Percentiles rank a stretch among this genome's conserved stretches.
These are phyloP conservation scores for Neopipo cinnamomea DNA, from an alignment of 2,113 vertebrate species.

Conservation along the genomic window DNA sequence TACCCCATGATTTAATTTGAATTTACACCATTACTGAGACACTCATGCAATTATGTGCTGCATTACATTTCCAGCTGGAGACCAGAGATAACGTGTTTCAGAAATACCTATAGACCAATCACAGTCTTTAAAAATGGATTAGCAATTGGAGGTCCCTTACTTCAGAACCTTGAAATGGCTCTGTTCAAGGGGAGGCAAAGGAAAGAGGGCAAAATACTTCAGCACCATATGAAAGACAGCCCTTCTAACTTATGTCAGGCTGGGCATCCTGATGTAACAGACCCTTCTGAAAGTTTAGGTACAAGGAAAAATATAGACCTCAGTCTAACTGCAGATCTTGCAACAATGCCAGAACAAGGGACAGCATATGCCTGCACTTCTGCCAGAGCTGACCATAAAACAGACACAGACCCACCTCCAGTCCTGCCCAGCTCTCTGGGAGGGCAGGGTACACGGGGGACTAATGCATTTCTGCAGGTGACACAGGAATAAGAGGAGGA, in stretches of 20 bases:
- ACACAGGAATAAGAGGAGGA: background rate
- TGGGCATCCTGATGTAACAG: background rate
- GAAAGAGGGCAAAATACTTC: background rate
- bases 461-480: background rate
- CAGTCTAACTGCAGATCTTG: background rate
- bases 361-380: accelerated
- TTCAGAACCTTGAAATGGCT: background rate
- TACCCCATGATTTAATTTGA: conserved; percentile 27
- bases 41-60: conserved; percentile 18
- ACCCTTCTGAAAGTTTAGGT: background rate
- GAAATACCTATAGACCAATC: background rate
- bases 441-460: background rate
- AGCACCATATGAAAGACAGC: background rate
- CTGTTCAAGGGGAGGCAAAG: background rate
- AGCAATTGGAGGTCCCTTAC: background rate
- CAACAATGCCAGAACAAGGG: background rate
- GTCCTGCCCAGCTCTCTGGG: background rate
- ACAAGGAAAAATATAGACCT: background rate
- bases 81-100: conserved; percentile 6
- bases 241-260: background rate
- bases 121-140: background rate
- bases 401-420: background rate
- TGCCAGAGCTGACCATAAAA: background rate
- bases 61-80: conserved; percentile 10
- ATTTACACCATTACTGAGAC: conserved; percentile 35